Percentiles rank a stretch among this genome's conserved stretches.
Evolutionary conservation across 2,113 vertebrate species (phyloP).

Genomic region (Hemichromis elongatus): DNA sequence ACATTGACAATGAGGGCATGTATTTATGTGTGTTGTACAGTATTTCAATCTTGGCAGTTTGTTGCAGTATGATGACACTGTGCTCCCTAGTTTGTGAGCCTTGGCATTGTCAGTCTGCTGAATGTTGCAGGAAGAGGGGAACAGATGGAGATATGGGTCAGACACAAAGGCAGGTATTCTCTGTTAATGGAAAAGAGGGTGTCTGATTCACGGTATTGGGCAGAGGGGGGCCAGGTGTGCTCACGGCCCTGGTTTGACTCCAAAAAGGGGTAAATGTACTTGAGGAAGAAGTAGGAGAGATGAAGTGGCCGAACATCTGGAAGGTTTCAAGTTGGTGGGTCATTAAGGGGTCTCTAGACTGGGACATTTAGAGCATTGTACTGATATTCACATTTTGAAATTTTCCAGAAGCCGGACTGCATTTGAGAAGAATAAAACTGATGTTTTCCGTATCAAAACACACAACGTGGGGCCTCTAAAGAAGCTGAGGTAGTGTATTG

Average conservation of each 20-base stretch:
- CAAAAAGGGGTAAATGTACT: neutral
- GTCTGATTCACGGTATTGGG: constrained; percentile 37
- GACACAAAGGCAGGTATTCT: constrained; percentile 34
- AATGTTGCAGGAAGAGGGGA: constrained; percentile 8
- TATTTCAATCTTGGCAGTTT: constrained; percentile 14
- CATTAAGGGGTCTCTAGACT: neutral
- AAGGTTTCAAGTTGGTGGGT: constrained; percentile 2
- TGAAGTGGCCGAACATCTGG: neutral
- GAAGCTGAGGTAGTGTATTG: constrained; percentile 85
- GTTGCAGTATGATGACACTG: constrained; percentile 20
- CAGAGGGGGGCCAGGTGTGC: neutral
- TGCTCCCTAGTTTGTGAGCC: constrained; percentile 29
- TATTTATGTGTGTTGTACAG: constrained; percentile 6
- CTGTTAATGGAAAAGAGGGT: constrained; percentile 22
- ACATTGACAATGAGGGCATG: neutral
- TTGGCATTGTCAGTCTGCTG: constrained; percentile 1
- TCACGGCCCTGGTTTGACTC: neutral
- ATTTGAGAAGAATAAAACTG: constrained; percentile 93
- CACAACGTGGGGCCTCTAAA: constrained; percentile 92
- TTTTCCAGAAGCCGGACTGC: constrained; percentile 87
- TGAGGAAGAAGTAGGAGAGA: neutral
- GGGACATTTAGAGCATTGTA: neutral
- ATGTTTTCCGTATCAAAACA: constrained; percentile 95
- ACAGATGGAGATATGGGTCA: constrained; percentile 41
- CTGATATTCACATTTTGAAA: constrained; percentile 10